Conservation (phyloP, 2,888 invertebrate genomes). For the Himalopsyche kuldschensis region DNA sequence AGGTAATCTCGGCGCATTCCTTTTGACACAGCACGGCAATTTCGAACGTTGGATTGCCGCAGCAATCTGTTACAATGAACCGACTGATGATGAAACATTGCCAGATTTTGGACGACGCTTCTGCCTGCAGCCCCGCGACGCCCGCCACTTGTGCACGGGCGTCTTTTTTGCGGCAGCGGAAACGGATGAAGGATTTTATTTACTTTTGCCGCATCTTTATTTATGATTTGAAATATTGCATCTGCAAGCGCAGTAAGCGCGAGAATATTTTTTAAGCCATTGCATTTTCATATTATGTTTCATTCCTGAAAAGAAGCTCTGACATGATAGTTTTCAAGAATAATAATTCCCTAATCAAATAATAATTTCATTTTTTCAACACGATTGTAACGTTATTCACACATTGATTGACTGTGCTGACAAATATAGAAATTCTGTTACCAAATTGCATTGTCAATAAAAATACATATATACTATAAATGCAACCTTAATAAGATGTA, state of each 20-base stretch:
- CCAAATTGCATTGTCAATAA: too few species aligned
- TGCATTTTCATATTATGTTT: too few species aligned
- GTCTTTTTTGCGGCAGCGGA: neutral
- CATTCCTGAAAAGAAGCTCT: too few species aligned
- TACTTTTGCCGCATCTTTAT: neutral
- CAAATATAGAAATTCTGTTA: too few species aligned
- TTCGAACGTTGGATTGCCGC: conserved; percentile 17
- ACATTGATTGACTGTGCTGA: too few species aligned
- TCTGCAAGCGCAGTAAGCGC: neutral
- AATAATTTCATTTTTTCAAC: too few species aligned
- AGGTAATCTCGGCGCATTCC: conserved; percentile 35
- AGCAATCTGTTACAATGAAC: conserved; percentile 45
- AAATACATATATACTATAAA: too few species aligned
- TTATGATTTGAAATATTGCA: neutral
- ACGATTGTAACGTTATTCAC: too few species aligned
- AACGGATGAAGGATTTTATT: neutral
- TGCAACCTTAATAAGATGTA: too few species aligned
- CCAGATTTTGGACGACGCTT: conserved; percentile 21
- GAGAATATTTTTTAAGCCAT: too few species aligned
- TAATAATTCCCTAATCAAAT: too few species aligned
- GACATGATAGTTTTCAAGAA: too few species aligned
- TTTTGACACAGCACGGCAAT: conserved; percentile 36
- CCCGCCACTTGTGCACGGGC: neutral
- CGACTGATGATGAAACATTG: conserved; percentile 45
- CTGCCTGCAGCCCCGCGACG: neutral